A percentile compares a stretch with the other conserved stretches of the same genome.
Conservation (phyloP, 2,888 invertebrate species). For the Xiphydria camelus region DNA sequence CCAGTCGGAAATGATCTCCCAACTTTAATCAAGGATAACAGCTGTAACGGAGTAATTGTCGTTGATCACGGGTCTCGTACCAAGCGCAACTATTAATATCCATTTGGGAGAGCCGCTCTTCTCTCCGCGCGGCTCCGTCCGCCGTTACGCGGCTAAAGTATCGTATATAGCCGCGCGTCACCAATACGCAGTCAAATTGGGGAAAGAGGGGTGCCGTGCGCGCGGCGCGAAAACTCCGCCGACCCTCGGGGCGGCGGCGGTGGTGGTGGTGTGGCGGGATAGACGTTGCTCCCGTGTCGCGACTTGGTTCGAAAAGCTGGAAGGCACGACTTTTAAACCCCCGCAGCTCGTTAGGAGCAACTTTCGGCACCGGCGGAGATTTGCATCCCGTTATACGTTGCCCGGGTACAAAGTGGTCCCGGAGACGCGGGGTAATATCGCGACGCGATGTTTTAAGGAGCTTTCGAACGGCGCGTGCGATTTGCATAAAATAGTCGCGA, state of each 20-base stretch:
- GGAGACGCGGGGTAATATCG: constrained; percentile 13
- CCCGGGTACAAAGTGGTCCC: constrained; percentile 8
- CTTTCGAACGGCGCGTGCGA: constrained; percentile 28
- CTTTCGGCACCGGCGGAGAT: constrained; percentile 44
- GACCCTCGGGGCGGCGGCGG: too few relatives aligned
- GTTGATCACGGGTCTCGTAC: constrained; percentile 43
- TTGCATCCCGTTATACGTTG: constrained; percentile 44
- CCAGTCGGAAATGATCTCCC: constrained; percentile 20
- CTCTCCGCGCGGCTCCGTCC: not conserved
- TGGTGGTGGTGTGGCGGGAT: too few relatives aligned
- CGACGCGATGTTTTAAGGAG: constrained; percentile 32
- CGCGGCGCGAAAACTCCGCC: too few relatives aligned
- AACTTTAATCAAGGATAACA: constrained; percentile 50
- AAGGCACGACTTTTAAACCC: too few relatives aligned
- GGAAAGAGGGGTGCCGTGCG: not conserved
- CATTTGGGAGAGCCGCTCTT: constrained; percentile 39
- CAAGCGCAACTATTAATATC: constrained; percentile 48
- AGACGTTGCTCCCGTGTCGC: too few relatives aligned
- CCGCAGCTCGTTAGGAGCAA: constrained; percentile 40
- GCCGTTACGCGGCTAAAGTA: not conserved
- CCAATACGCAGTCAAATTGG: not conserved
- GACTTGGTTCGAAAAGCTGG: too few relatives aligned
- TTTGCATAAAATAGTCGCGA: constrained; percentile 37
- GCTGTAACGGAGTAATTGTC: constrained; percentile 49
- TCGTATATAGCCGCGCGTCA: too few relatives aligned